These are phyloP conservation scores for Anisognathus igniventris DNA, from an alignment of 2,797 vertebrate species.

Conservation along the genomic window DNA sequence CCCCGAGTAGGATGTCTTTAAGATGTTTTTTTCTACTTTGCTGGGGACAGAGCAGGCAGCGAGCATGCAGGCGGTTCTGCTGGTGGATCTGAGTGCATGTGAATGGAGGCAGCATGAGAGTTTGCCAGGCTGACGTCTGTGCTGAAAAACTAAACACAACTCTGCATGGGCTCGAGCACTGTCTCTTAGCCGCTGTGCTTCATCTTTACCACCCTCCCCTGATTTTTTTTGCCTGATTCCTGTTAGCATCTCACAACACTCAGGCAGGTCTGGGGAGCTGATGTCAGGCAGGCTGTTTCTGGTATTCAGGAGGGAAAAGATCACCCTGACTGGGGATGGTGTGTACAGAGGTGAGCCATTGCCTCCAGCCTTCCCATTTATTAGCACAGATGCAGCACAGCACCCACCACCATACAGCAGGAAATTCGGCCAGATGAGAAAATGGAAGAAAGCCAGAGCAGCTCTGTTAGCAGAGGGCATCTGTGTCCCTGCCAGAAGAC, in stretches of 20 bases:
- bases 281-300: not conserved
- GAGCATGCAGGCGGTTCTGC: not conserved
- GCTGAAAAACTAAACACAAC: not conserved
- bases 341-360: not conserved
- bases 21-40: not conserved
- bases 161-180: not conserved
- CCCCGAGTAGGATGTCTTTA: not conserved
- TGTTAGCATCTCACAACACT: accelerated
- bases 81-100: not conserved
- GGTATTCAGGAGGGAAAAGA: not conserved
- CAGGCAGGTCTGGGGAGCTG: not conserved
- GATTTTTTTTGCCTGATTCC: not conserved
- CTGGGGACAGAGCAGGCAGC: not conserved
- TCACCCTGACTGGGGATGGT: not conserved
- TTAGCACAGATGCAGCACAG: not conserved
- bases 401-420: accelerated
- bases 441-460: not conserved
- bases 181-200: not conserved
- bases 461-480: not conserved
- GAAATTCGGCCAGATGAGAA: not conserved
- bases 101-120: not conserved
- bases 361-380: not conserved
- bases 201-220: not conserved
- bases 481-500: not conserved
- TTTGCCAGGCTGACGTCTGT: not conserved